Evolutionary conservation across 2,888 invertebrate genomes (phyloP).

Genomic region (Pasiphila rectangulata): DNA sequence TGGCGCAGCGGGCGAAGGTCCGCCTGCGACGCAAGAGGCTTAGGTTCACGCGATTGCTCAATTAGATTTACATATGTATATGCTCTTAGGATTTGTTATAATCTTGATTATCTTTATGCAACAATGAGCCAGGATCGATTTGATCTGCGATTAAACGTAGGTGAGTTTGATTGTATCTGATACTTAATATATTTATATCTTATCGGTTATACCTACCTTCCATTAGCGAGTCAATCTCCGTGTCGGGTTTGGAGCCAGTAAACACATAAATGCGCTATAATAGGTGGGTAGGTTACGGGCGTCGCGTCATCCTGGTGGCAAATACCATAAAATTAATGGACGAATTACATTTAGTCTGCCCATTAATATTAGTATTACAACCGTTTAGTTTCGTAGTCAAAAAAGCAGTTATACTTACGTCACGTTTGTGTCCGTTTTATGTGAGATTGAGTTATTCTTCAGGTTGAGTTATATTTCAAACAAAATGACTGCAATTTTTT

Average conservation of each 20-base stretch:
- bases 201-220: conserved; percentile 30
- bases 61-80: conserved; percentile 27
- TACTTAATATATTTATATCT: conserved; percentile 34
- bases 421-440: too few relatives aligned
- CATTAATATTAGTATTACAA: conserved; percentile 5
- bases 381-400: not conserved
- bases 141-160: conserved; percentile 41
- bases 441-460: too few relatives aligned
- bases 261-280: conserved; percentile 44
- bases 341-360: not conserved
- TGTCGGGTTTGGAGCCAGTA: conserved; percentile 37
- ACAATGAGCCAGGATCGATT: conserved; percentile 40
- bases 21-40: too few relatives aligned
- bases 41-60: conserved; percentile 31
- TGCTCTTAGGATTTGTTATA: conserved; percentile 19
- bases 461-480: too few relatives aligned
- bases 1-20: too few relatives aligned
- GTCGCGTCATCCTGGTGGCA: conserved; percentile 4
- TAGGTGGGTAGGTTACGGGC: conserved; percentile 7
- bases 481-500: too few relatives aligned
- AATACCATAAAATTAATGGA: conserved; percentile 19
- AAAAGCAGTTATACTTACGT: too few relatives aligned
- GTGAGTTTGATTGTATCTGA: conserved; percentile 32
- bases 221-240: conserved; percentile 43
- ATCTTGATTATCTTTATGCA: conserved; percentile 31